Evolutionary conservation across 2,113 vertebrate species (phyloP), one percentile per base, ranked within the genome.

Genomic region (Zeus faber): DNA sequence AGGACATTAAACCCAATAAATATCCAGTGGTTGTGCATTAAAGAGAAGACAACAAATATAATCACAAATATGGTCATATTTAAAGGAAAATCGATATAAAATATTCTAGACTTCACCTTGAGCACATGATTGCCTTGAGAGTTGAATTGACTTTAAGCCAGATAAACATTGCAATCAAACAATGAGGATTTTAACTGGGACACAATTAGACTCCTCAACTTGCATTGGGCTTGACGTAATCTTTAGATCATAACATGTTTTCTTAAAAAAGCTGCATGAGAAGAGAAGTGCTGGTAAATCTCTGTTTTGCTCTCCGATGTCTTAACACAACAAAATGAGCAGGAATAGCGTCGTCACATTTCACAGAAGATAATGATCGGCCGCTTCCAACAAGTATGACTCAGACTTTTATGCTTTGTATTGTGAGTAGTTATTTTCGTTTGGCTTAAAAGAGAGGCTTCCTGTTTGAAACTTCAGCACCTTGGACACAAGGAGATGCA

Each of bases 1-100:
- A 11, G 14, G 35, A 46, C 51, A 67, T 54, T 20, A 44, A 27
- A 77, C 65, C 2, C 41, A 16, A 72, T 61, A 70, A 72, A 74
- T 74, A 65, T 50, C 24, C 13, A 35, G 39, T 49, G 13, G 25
- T 54, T 50, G 35, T 59, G 54, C 27, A 43, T 54, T 54, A 3
- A 37, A 45, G 33, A 41, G 21, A 63, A 41, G 21, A 63, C 18
- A 39, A 47, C 14, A 68, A 43, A 18, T 21, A 44, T 44, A 21
- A 44, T 37, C 29, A 63, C 16, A 27, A 46, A 29, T 6, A 66
- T 6, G 1, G 6, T 25, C 18, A 37, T 64, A 46, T 60, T 2
- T 17, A 46, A 61, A 17, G 54, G 25, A 43, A 60, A 40, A 27
- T 47, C 41, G 1, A 22, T 11, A 1, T 0, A 26, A 14, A 18